phyloP scores from a whole-genome alignment of 2,113 vertebrate species.

The Pygoscelis adeliae region DNA sequence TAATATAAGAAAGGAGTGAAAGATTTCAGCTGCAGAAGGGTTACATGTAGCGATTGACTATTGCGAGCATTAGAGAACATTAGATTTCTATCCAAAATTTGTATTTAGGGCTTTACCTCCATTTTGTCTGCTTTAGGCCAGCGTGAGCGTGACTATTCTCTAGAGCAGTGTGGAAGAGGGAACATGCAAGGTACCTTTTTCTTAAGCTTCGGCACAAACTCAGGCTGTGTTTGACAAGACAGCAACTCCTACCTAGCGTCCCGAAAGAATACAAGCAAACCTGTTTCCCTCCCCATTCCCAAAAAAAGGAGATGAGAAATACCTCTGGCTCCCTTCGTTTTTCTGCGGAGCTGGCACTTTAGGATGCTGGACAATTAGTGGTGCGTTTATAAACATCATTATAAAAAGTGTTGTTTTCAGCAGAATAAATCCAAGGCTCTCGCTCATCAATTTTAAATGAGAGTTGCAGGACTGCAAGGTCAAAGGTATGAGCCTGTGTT shows the following conservation, averaged over 20 bases:
- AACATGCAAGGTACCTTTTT: neutral
- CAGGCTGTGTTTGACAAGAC: neutral
- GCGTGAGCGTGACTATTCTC: neutral
- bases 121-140: neutral
- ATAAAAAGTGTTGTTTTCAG: slow-evolving; percentile 27
- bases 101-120: neutral
- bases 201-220: neutral
- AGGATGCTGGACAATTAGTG: neutral
- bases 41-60: neutral
- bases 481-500: neutral
- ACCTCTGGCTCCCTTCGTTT: neutral
- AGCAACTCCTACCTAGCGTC: neutral
- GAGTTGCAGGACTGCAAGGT: slow-evolving; percentile 1
- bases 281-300: neutral
- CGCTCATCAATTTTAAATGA: slow-evolving; percentile 46
- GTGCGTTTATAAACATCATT: neutral
- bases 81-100: neutral
- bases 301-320: neutral
- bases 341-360: slow-evolving; percentile 1
- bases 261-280: neutral
- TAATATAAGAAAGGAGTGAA: neutral
- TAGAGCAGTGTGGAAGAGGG: neutral
- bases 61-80: neutral
- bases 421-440: slow-evolving; percentile 34
- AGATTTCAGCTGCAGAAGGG: neutral